Evolutionary conservation across 2,888 invertebrate species (phyloP), one percentile per base, ranked within the genome.

Genomic region (Polymixis flavicincta): DNA sequence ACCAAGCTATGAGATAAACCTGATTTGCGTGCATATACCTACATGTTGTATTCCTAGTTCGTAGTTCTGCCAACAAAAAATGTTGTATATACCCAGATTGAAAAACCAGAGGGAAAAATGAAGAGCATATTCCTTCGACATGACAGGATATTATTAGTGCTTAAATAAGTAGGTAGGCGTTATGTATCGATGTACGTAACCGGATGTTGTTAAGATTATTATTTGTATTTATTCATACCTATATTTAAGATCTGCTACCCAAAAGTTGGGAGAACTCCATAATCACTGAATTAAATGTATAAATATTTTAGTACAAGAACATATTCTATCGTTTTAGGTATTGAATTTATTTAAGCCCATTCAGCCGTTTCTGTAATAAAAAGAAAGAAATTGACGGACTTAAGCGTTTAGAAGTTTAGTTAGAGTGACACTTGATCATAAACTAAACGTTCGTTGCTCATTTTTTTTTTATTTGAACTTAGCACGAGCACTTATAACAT

Each of bases 391-490:
- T n/a, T 19, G 1, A 42, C 17, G 42, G 9, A 45, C 22, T 50
- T 19, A 42, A 52, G 17, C 45, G 14, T 37, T 57, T 61, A 17
- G 63, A 7, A 9, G 13, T 32, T 55, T 28, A 28, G 25, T 19
- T 64, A 48, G 8, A 25, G 17, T 76, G 32, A 42, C 28, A 54
- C 28, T 48, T 19, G 22, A 25, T 32, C 52, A 48, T n/a, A 63
- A 67, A 63, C 25, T 48, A 63, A 76, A 55, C 42, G 11, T 60
- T 54, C 65, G 19, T 57, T 7, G 14, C 13, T 54, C 32, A 48
- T 45, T 52, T 19, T 50, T 54, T 52, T 50, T 17, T 13, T 11
- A 60, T 60, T 59, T 48, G 2, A 81, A 28, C 50, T 37, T 59
- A 55, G 28, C 48, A 52, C 28, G 52, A 28, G 2, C 17, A 17